Evolutionary conservation across 2,113 vertebrate genomes (phyloP), one percentile per base, ranked within the genome.

Genomic region (Cyphomyrus discorhynchus): DNA sequence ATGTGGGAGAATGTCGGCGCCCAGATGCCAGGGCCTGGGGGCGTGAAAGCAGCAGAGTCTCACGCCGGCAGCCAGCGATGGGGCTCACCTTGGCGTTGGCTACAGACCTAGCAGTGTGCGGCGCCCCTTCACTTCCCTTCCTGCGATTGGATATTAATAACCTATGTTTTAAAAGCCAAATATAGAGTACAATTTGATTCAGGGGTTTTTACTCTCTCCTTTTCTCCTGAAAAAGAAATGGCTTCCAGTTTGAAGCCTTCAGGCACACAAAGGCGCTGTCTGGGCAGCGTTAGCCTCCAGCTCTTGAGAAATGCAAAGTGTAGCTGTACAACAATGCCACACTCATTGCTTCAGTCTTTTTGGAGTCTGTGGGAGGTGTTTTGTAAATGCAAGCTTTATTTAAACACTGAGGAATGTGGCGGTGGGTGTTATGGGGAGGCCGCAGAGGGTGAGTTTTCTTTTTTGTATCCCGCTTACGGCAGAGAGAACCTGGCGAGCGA

Each of bases 401-500:
- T 93, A 91, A 90, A n/a, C 42, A 53, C 90, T 84, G 83, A 47
- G 85, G 77, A 92, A 91, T 88, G 87, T 90, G 82, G 90, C 87
- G 1, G 90, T 91, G 88, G 88, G 88, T 87, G 91, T 3, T 52
- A 52, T 77, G 88, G 50, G 52, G 87, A 53, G 31, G 7, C 87
- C 13, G 24, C 85, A 3, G 58, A 66, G 50, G 58, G 77, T 91
- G 27, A 56, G 35, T 27, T 88, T 53, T 15, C 35, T 8, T 58
- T 52, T 8, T 90, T 39, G 52, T 13, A 56, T 56, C 19, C 15
- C 6, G 3, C 4, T 91, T 19, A 39, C 56, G 88, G 1, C 85
- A 99, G 98, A 93, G 97, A 99, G 94, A 97, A 98, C 92, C 97
- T 99, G 46, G 95, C 96, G 94, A 98, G 94, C 45, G 98, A 99